phyloP scores from a whole-genome alignment of 2,888 invertebrate genomes.

The Hemaris fuciformis region DNA sequence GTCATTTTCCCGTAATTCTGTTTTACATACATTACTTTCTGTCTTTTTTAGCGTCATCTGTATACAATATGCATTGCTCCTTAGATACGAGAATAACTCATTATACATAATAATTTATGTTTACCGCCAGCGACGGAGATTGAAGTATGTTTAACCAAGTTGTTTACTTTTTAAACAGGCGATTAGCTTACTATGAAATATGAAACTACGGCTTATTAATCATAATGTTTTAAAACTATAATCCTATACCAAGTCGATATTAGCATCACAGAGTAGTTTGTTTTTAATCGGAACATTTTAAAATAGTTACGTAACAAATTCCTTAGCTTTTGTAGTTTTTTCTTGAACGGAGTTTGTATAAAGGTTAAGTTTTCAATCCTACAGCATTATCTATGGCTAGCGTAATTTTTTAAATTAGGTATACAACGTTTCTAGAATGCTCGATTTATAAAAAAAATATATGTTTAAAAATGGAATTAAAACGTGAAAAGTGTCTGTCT shows the following conservation, averaged over 20 bases:
- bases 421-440: background rate
- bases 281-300: background rate
- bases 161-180: background rate
- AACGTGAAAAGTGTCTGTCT: background rate
- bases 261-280: background rate
- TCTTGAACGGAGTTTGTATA: background rate
- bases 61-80: too few relatives aligned
- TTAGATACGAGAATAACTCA: background rate
- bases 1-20: too few relatives aligned
- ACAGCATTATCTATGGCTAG: too few relatives aligned
- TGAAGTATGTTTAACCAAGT: background rate
- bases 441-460: background rate
- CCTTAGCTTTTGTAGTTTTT: background rate
- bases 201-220: conserved; percentile 1
- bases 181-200: conserved; percentile 10
- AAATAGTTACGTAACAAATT: background rate
- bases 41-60: too few relatives aligned
- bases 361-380: background rate
- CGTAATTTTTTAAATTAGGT: too few relatives aligned
- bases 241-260: background rate
- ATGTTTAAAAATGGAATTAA: background rate
- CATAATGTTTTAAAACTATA: background rate
- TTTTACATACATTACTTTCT: too few relatives aligned
- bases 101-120: background rate
- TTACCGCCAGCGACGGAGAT: background rate